Evolutionary conservation across 2,888 invertebrate genomes (phyloP).

Genomic region (Polydesmus complanatus): DNA sequence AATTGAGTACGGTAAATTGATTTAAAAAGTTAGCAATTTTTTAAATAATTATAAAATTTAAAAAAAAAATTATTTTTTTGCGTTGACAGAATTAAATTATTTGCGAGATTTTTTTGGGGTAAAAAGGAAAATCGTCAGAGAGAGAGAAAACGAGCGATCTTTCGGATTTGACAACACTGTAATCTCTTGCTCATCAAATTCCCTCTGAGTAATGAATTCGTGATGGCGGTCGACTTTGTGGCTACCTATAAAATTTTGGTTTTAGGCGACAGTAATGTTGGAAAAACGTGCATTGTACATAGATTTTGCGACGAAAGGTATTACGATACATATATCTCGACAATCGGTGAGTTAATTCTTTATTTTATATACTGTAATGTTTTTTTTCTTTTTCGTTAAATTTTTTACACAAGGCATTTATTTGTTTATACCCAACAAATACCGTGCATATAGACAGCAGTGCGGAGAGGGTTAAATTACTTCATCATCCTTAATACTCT

Average conservation of each 20-base stretch:
- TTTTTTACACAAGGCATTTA: conserved; percentile 11
- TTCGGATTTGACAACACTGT: neutral
- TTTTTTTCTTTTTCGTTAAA: neutral
- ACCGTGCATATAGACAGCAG: too few species aligned
- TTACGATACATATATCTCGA: conserved; percentile 80
- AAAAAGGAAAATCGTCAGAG: neutral
- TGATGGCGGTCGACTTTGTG: conserved; percentile 69
- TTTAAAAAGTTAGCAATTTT: too few species aligned
- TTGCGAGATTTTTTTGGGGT: conserved; percentile 1
- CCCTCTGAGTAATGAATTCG: neutral
- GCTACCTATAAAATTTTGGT: conserved; percentile 76
- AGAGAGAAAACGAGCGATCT: neutral
- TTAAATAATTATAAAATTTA: neutral
- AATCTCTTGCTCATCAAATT: neutral
- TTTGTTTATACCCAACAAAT: too few species aligned
- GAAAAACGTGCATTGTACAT: conserved; percentile 79
- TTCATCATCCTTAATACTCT: too few species aligned
- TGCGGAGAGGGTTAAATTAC: neutral
- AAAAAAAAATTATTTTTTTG: neutral
- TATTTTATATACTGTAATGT: too few species aligned
- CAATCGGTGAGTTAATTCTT: conserved; percentile 80
- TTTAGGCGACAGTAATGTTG: conserved; percentile 76
- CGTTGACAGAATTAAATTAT: neutral
- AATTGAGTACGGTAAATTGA: too few species aligned
- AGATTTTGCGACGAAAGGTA: conserved; percentile 79